Conservation (phyloP, 2,888 invertebrate species). For the Volucella inanis region DNA sequence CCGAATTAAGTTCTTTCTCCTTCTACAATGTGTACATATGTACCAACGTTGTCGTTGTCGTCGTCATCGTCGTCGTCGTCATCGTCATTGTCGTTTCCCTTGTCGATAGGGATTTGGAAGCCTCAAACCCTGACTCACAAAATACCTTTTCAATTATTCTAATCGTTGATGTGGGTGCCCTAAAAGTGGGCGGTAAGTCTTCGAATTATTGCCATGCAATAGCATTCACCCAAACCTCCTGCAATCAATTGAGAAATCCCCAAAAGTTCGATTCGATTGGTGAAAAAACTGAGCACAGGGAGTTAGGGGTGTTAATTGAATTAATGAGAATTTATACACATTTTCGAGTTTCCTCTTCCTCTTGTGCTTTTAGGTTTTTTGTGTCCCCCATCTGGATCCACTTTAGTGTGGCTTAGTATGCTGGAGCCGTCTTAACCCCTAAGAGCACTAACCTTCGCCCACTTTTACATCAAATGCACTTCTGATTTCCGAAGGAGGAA, state of each 20-base stretch:
- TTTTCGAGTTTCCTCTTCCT: slow-evolving; percentile 35
- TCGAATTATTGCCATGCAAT: slow-evolving; percentile 28
- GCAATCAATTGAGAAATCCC: slow-evolving; percentile 60
- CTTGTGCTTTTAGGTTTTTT: no score
- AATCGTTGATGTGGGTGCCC: slow-evolving; percentile 53
- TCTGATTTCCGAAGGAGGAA: slow-evolving; percentile 71
- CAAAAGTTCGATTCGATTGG: slow-evolving; percentile 65
- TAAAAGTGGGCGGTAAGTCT: not conserved
- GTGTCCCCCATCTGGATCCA: no score
- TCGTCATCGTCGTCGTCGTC: not conserved
- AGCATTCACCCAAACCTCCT: slow-evolving; percentile 2
- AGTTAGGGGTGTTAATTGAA: slow-evolving; percentile 69
- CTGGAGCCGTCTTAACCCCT: slow-evolving; percentile 57
- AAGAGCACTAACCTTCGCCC: slow-evolving; percentile 36
- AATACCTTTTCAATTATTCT: slow-evolving; percentile 73
- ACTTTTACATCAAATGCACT: slow-evolving; percentile 55
- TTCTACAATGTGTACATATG: slow-evolving; percentile 18
- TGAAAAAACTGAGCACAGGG: slow-evolving; percentile 8
- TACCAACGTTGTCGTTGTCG: not conserved
- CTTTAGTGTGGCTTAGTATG: slow-evolving; percentile 3
- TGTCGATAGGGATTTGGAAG: slow-evolving; percentile 32
- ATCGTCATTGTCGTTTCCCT: slow-evolving; percentile 3
- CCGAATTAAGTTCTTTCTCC: slow-evolving; percentile 44
- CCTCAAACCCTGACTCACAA: slow-evolving; percentile 59
- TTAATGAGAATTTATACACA: slow-evolving; percentile 75